Evolutionary conservation across 2,888 invertebrate species (phyloP).

Genomic region (Globia sparganii): DNA sequence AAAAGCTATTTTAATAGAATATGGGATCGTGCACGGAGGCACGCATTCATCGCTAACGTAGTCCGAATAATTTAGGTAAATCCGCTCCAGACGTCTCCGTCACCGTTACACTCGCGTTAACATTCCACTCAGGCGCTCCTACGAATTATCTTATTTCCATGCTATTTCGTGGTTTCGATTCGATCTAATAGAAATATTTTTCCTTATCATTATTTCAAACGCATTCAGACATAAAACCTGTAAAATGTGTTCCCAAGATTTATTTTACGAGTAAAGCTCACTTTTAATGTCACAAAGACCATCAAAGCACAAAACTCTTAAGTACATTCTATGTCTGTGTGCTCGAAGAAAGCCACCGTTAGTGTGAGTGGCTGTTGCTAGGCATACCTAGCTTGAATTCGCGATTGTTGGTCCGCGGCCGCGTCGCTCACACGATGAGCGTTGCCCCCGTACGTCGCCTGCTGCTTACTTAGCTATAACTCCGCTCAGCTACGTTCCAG

Average conservation of each 20-base stretch:
- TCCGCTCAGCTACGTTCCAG: slow-evolving; percentile 67
- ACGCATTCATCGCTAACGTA: slow-evolving; percentile 82
- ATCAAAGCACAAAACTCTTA: slow-evolving; percentile 78
- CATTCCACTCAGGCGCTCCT: slow-evolving; percentile 79
- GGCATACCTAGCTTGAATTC: slow-evolving; percentile 84
- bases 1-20: slow-evolving; percentile 59
- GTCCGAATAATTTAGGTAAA: slow-evolving; percentile 88
- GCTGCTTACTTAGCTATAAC: slow-evolving; percentile 68
- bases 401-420: slow-evolving; percentile 86
- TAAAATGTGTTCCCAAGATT: slow-evolving; percentile 60
- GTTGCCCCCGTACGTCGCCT: slow-evolving; percentile 84
- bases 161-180: slow-evolving; percentile 80
- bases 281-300: slow-evolving; percentile 78
- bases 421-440: slow-evolving; percentile 89
- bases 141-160: slow-evolving; percentile 86
- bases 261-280: slow-evolving; percentile 71
- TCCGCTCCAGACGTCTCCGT: slow-evolving; percentile 81
- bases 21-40: slow-evolving; percentile 74
- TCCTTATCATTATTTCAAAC: slow-evolving; percentile 74
- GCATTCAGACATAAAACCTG: slow-evolving; percentile 65
- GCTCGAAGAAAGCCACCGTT: slow-evolving; percentile 82
- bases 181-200: slow-evolving; percentile 72
- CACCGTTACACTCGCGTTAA: slow-evolving; percentile 84
- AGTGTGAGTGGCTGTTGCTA: slow-evolving; percentile 87
- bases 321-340: slow-evolving; percentile 79